A percentile compares a stretch with the other conserved stretches of the same genome.
These are phyloP conservation scores for Fulica atra DNA, from an alignment of 2,113 vertebrate genomes.

Conservation along the genomic window DNA sequence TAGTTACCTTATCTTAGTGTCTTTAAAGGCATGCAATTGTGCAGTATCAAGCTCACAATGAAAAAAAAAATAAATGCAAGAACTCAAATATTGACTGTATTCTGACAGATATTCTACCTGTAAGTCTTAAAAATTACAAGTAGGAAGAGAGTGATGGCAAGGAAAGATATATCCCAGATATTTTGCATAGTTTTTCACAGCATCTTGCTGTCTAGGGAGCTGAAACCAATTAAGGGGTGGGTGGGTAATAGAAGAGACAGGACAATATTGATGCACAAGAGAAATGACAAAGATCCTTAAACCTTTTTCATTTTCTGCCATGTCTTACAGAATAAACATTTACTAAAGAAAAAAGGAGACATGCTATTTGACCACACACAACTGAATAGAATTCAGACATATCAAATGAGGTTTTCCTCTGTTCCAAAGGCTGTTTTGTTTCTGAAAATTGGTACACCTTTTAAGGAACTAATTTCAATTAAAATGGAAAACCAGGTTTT, in stretches of 20 bases:
- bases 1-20: background rate
- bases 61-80: background rate
- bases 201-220: background rate
- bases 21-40: background rate
- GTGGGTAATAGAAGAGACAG: conserved; percentile 7
- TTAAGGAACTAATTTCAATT: background rate
- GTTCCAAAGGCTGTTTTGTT: background rate
- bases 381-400: background rate
- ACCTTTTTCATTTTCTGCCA: background rate
- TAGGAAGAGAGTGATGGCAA: background rate
- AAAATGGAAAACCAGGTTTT: background rate
- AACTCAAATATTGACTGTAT: background rate
- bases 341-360: background rate
- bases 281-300: background rate
- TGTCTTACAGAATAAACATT: background rate
- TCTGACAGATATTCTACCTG: background rate
- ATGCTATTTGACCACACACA: background rate
- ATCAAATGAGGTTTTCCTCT: background rate
- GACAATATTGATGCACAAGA: background rate
- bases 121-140: background rate
- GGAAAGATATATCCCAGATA: background rate
- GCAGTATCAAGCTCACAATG: background rate
- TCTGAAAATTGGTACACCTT: background rate
- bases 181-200: background rate
- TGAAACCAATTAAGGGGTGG: background rate